A percentile compares a stretch with the other conserved stretches of the same genome.
These are phyloP conservation scores for Platysternon megacephalum DNA, from an alignment of 2,113 vertebrate species.

Conservation along the genomic window DNA sequence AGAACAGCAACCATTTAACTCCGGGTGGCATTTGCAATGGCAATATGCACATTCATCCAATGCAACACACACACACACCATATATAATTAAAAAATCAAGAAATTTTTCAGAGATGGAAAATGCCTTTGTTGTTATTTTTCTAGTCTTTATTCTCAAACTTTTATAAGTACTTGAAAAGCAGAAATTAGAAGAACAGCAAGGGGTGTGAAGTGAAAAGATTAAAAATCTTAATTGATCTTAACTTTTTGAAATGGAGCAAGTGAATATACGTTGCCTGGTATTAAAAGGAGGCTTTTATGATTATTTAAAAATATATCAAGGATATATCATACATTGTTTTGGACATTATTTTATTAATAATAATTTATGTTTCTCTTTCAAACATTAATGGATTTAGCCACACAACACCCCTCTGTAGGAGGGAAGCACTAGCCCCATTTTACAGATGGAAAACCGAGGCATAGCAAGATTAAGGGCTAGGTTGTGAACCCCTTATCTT, in stretches of 20 bases:
- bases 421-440: not conserved
- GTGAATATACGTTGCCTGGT: not conserved
- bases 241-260: not conserved
- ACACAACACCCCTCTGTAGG: not conserved
- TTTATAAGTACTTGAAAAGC: not conserved
- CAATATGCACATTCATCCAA: constrained; percentile 9
- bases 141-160: constrained; percentile 6
- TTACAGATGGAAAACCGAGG: not conserved
- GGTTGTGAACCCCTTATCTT: not conserved
- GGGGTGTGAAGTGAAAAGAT: not conserved
- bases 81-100: not conserved
- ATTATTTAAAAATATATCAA: constrained; percentile 6
- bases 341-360: not conserved
- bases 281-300: not conserved
- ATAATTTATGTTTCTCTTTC: not conserved
- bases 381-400: not conserved
- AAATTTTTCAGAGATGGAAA: constrained; percentile 30
- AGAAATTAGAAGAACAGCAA: not conserved
- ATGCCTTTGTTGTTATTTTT: constrained; percentile 38
- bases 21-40: constrained; percentile 62
- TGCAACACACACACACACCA: not conserved
- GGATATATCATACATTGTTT: not conserved
- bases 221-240: not conserved
- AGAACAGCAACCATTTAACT: constrained; percentile 70
- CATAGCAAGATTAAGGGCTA: not conserved